A percentile compares a stretch with the other conserved stretches of the same genome.
These are phyloP conservation scores for Leptarthrus brevirostris DNA, from an alignment of 2,888 invertebrate genomes.

Conservation along the genomic window DNA sequence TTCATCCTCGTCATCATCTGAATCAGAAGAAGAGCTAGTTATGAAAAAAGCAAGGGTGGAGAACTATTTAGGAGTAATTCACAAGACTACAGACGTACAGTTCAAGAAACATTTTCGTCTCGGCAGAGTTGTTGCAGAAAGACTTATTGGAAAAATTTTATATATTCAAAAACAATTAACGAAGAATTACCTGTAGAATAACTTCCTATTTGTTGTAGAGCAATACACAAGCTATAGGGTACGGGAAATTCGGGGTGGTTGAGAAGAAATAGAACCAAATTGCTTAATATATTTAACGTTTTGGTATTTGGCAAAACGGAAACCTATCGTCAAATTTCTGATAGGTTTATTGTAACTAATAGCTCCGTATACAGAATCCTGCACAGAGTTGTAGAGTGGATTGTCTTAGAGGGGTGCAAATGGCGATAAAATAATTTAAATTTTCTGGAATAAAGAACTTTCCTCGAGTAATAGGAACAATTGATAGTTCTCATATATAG, in stretches of 20 bases:
- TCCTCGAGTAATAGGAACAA: constrained; percentile 54
- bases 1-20: background rate
- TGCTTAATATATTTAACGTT: background rate
- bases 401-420: background rate
- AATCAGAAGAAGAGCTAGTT: background rate
- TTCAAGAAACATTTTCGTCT: background rate
- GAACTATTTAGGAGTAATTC: background rate
- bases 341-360: background rate
- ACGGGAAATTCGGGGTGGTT: background rate
- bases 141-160: background rate
- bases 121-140: background rate
- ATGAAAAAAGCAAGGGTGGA: background rate
- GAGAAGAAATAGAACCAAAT: background rate
- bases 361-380: background rate
- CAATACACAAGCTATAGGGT: background rate
- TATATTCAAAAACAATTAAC: too few relatives aligned
- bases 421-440: background rate
- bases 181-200: too few relatives aligned
- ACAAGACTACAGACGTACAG: background rate
- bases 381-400: background rate
- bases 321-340: background rate
- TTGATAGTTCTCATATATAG: constrained; percentile 56
- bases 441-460: constrained; percentile 49
- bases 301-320: background rate
- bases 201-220: too few relatives aligned